Base-by-base conservation (phyloP, 2,797 vertebrate species). In the Enteromius viviparus region DNA sequence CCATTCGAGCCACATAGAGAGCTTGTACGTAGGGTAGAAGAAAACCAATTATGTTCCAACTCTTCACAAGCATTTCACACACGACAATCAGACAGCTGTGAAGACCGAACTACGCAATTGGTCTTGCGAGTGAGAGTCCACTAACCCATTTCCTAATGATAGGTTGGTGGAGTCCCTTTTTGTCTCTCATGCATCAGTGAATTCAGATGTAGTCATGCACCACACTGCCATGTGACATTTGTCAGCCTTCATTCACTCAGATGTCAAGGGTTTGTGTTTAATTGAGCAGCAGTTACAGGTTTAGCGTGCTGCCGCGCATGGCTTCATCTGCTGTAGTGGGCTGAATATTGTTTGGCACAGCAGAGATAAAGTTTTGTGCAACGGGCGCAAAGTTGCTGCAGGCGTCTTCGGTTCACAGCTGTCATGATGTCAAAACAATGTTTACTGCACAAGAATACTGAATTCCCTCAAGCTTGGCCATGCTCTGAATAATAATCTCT, bases 111-210 rank as follows among this genome's bases (percentile, higher is more conserved):
- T 60, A 49, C 69, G 76, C 85, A n/a, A 85, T 76, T 80, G 83
- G 85, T 83, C 85, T 81, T 78, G 1, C 26, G 53, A 66, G 69
- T 47, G 37, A n/a, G 78, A 68, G 12, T 80, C 78, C 65, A 89
- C 91, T 87, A 90, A 90, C 85, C 81, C 89, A 85, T 85, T 62
- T 88, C 85, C 87, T 88, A 89, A 90, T 90, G 82, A 92, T 76
- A 71, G 65, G 85, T 87, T 86, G 32, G 47, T 79, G 64, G 47
- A 78, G 47, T 68, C 47, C 47, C 47, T 69, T 11, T 66, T 21
- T 62, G 60, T 34, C 29, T 79, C 47, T 79, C 64, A 78, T 78
- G 86, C 82, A 85, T 49, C 87, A 74, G 70, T 70, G 55, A 68
- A 34, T 85, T 84, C 83, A 83, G 74, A 42, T 71, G 40, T 87